A percentile compares a stretch with the other conserved stretches of the same genome.
Conservation (phyloP, 2,888 invertebrate species). For the Spialia ferax region DNA sequence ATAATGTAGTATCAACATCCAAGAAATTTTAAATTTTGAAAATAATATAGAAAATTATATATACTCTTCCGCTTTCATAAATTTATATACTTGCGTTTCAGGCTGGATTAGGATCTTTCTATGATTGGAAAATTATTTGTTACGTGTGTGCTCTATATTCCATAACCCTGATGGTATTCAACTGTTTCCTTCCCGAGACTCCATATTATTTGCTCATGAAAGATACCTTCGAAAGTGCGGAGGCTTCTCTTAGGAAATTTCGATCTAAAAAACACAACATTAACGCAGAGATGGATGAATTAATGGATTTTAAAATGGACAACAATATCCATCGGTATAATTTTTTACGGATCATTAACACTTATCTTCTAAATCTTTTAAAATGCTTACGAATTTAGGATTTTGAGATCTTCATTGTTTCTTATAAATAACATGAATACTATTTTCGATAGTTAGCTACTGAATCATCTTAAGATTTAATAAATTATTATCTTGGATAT, state of each 20-base stretch:
- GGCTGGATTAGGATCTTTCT: slow-evolving; percentile 57
- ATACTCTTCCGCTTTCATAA: too few relatives aligned
- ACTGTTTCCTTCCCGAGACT: slow-evolving; percentile 61
- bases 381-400: too few relatives aligned
- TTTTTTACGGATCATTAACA: not conserved
- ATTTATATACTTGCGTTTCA: slow-evolving; percentile 47
- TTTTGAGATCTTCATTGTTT: too few relatives aligned
- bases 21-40: too few relatives aligned
- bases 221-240: slow-evolving; percentile 47
- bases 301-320: slow-evolving; percentile 60
- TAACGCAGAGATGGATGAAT: slow-evolving; percentile 57
- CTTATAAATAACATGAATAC: too few relatives aligned
- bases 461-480: too few relatives aligned
- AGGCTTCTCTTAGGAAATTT: slow-evolving; percentile 53
- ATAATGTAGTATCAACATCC: too few relatives aligned
- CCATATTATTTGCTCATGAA: slow-evolving; percentile 63
- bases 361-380: not conserved
- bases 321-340: slow-evolving; percentile 65
- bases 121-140: slow-evolving; percentile 59
- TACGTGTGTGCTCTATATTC: slow-evolving; percentile 52
- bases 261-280: slow-evolving; percentile 55
- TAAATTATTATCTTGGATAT: too few relatives aligned
- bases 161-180: slow-evolving; percentile 47
- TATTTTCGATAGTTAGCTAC: too few relatives aligned
- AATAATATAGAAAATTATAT: too few relatives aligned